These are phyloP conservation scores for Equus przewalskii DNA, from an alignment of 2,113 vertebrate species.

Conservation along the genomic window DNA sequence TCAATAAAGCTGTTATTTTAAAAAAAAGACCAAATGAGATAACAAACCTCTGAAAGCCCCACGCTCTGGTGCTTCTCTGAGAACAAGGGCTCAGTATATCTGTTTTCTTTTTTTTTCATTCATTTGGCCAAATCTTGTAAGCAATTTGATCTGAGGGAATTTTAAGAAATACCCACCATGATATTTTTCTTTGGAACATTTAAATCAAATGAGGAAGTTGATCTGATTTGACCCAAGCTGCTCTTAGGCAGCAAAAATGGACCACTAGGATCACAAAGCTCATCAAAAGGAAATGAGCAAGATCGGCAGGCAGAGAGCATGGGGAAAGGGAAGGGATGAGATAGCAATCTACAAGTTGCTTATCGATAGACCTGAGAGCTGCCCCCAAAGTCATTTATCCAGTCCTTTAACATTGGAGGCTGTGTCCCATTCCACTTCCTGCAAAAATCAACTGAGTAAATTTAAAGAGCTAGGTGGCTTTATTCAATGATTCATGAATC, in stretches of 20 bases:
- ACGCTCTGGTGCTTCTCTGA: not conserved
- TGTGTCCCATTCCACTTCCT: not conserved
- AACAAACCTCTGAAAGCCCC: not conserved
- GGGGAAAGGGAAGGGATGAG: not conserved
- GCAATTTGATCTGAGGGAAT: conserved; percentile 40
- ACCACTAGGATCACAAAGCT: not conserved
- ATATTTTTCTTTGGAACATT: conserved; percentile 23
- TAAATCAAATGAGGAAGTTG: conserved; percentile 12
- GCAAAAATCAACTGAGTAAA: too few species aligned
- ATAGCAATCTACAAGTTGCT: not conserved
- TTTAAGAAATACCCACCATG: conserved; percentile 1
- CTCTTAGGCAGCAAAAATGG: not conserved
- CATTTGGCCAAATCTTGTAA: not conserved
- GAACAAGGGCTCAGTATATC: not conserved
- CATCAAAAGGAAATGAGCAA: not conserved
- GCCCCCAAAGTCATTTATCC: not conserved
- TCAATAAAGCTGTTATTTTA: conserved; percentile 54
- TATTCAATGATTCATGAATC: too few species aligned
- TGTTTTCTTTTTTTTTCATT: not conserved
- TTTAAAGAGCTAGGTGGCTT: too few species aligned
- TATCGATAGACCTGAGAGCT: not conserved
- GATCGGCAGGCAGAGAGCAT: not conserved
- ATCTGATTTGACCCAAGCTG: not conserved
- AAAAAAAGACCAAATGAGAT: not conserved
- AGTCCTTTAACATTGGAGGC: not conserved